Conservation (phyloP, 1,140 invertebrate species). For the Drosophila ohnishii region DNA sequence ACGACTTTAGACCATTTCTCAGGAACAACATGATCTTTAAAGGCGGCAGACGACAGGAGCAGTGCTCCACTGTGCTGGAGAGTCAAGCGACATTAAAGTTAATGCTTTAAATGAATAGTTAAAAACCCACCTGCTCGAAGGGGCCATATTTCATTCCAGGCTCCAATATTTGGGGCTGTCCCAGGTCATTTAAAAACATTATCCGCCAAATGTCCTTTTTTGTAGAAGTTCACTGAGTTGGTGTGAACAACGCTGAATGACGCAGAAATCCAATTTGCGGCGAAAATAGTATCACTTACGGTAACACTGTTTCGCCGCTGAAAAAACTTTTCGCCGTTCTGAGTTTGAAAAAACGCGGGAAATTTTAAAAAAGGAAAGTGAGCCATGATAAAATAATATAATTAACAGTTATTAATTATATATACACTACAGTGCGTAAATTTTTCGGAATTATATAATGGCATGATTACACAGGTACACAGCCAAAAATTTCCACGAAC, state of each 20-base stretch:
- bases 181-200: slow-evolving; percentile 69
- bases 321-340: not conserved
- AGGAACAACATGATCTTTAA: slow-evolving; percentile 26
- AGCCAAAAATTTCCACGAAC: too few relatives aligned
- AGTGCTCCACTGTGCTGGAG: slow-evolving; percentile 52
- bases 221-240: not conserved
- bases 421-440: too few relatives aligned
- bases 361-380: not conserved
- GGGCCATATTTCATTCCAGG: slow-evolving; percentile 21
- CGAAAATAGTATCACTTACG: not conserved
- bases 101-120: not conserved
- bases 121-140: slow-evolving; percentile 33
- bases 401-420: too few relatives aligned
- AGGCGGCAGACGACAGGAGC: slow-evolving; percentile 53
- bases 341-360: not conserved
- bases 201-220: slow-evolving; percentile 2
- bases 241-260: not conserved
- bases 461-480: too few relatives aligned
- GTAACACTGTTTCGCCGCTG: not conserved
- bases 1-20: slow-evolving; percentile 31
- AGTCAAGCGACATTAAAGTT: not conserved
- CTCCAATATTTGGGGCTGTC: slow-evolving; percentile 53
- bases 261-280: not conserved
- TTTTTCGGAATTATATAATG: too few relatives aligned
- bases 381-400: too few relatives aligned